phyloP scores from a whole-genome alignment of 1,140 invertebrate genomes.

The Zaprionus vittiger region DNA sequence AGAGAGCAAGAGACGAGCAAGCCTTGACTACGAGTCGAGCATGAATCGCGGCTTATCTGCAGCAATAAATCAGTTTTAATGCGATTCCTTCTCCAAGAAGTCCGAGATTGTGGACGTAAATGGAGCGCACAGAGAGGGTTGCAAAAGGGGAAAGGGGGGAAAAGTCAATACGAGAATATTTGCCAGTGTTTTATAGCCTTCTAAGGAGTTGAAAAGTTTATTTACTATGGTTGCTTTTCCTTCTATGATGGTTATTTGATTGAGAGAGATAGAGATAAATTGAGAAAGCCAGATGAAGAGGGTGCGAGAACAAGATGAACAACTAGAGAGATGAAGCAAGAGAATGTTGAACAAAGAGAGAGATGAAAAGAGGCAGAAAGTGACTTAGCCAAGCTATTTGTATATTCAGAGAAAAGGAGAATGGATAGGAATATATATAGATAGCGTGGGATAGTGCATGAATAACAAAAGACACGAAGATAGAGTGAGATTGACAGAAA shows the following conservation, averaged over 20 bases:
- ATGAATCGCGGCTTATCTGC: constrained; percentile 78
- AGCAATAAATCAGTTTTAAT: constrained; percentile 81
- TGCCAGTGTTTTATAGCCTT: constrained; percentile 32
- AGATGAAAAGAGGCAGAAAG: not conserved
- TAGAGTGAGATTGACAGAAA: too few species aligned
- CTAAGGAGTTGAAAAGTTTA: constrained; percentile 29
- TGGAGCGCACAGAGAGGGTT: not conserved
- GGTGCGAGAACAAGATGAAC: too few species aligned
- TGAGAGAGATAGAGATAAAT: constrained; percentile 13
- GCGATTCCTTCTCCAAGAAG: constrained; percentile 32
- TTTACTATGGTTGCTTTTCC: constrained; percentile 7
- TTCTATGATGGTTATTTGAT: constrained; percentile 15
- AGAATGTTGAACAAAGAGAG: not conserved
- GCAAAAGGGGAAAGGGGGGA: not conserved
- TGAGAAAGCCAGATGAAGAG: not conserved
- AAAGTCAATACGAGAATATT: constrained; percentile 34
- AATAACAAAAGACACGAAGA: too few species aligned
- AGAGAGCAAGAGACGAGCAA: constrained; percentile 6
- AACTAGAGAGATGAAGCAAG: too few species aligned
- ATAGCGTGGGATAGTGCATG: too few species aligned
- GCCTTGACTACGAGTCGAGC: constrained; percentile 44
- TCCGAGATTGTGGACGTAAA: constrained; percentile 16
- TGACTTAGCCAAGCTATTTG: too few species aligned
- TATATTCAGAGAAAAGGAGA: not conserved
- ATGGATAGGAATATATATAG: not conserved